Base-by-base conservation (phyloP, 2,113 vertebrate genomes). In the Sorex araneus region DNA sequence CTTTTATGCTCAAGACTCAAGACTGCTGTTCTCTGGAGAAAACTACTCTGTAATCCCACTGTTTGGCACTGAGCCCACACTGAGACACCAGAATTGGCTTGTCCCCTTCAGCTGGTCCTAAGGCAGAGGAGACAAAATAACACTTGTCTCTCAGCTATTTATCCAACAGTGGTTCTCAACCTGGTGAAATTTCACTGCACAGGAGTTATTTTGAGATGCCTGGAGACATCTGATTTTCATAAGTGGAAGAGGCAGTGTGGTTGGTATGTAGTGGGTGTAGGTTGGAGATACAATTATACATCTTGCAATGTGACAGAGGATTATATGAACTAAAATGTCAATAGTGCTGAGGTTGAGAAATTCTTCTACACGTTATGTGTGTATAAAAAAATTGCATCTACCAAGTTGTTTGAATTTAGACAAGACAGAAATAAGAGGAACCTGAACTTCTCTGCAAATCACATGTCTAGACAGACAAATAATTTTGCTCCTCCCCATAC, bases 381-480 rank as follows among this genome's bases (percentile, higher is more conserved):
- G 10, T 15, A 54, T 54, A 54, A 16, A 54, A 54, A 54, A 54
- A 54, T 54, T 54, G 54, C 66, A 30, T 43, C 3, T 74, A 34
- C 64, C 87, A 93, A 40, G 7, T 63, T 36, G 19, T 87, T 92
- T 70, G 77, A 27, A 78, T 84, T 87, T 79, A 88, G 84, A 87
- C 4, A 27, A 66, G 28, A 6, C 36, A 47, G 16, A 90, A 95
- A 30, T 73, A 97, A 92, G 96, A 96, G 95, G 97, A 97, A 96
- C 96, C 71, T 63, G 54, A 15, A 43, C 93, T 18, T 30, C 96
- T 96, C 82, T 96, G 95, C 40, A 95, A 96, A 94, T 85, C 70
- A 85, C 90, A 5, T 92, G 74, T 89, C 84, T 93, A 13, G 85
- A 70, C 92, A 66, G 0, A 0, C 23, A 43, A 25, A 21, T 57